phyloP scores from a whole-genome alignment of 2,113 vertebrate genomes.

The Condylura cristata region DNA sequence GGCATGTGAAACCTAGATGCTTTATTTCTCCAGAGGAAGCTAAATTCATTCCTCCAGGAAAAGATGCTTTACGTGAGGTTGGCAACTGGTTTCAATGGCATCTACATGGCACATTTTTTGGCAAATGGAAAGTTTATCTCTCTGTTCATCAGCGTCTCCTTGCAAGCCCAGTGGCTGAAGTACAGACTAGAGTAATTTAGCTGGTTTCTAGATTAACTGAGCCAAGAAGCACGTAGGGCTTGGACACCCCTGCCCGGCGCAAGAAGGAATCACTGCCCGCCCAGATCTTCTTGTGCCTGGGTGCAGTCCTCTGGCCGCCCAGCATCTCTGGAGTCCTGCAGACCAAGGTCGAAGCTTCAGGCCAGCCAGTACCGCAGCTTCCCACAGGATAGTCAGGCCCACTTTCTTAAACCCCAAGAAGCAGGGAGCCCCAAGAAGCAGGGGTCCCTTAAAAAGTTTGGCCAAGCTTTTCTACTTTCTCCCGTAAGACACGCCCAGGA shows the following conservation, averaged over 20 bases:
- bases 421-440: not conserved
- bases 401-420: not conserved
- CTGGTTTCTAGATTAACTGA: not conserved
- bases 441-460: not conserved
- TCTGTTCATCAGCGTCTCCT: not conserved
- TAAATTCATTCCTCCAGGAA: not conserved
- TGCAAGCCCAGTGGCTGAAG: too few species aligned
- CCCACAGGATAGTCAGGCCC: not conserved
- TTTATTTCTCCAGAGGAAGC: not conserved
- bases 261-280: not conserved
- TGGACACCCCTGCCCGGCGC: not conserved
- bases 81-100: not conserved
- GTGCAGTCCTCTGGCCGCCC: accelerated
- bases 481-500: not conserved
- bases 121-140: not conserved
- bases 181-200: not conserved
- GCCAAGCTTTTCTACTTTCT: not conserved
- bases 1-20: not conserved
- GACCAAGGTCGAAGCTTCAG: not conserved
- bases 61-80: not conserved
- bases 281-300: not conserved
- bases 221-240: not conserved
- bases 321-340: not conserved
- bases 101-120: not conserved
- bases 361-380: not conserved